A percentile compares a stretch with the other conserved stretches of the same genome.
Conservation (phyloP, 2,888 invertebrate species). For the Lepetodrilus schrolli region DNA sequence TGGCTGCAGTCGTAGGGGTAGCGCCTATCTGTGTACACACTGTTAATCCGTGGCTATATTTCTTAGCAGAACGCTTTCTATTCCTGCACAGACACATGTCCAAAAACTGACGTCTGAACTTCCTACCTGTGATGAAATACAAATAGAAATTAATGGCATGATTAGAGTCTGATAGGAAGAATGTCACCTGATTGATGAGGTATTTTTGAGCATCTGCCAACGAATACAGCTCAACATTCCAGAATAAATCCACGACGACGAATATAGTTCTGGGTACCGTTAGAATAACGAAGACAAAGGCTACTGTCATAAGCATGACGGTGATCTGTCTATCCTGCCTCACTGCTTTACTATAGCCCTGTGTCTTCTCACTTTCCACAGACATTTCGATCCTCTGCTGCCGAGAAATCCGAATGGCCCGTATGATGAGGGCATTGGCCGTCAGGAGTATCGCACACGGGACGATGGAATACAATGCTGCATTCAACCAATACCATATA, state of each 20-base stretch:
- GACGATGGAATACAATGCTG: conserved; percentile 38
- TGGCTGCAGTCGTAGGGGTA: too few species aligned
- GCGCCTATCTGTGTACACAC: neutral
- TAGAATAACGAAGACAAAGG: conserved; percentile 43
- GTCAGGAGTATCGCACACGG: conserved; percentile 41
- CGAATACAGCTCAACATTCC: conserved; percentile 23
- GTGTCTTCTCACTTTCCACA: conserved; percentile 28
- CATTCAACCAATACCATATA: conserved; percentile 38
- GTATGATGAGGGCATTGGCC: conserved; percentile 43
- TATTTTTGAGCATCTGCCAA: conserved; percentile 37
- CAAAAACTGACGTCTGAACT: conserved; percentile 42
- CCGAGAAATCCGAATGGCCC: conserved; percentile 38
- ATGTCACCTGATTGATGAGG: conserved; percentile 41
- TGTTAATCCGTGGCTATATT: neutral
- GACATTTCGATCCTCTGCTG: conserved; percentile 27
- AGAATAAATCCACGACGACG: conserved; percentile 33
- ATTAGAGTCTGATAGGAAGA: conserved; percentile 42
- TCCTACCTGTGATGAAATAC: conserved; percentile 39
- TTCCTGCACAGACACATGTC: conserved; percentile 32
- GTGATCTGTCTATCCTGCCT: conserved; percentile 36
- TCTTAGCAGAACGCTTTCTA: neutral
- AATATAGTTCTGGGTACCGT: conserved; percentile 41
- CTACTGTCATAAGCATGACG: conserved; percentile 42
- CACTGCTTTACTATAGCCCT: neutral
- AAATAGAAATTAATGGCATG: conserved; percentile 42